These are phyloP conservation scores for Scytalopus superciliaris DNA, from an alignment of 2,113 vertebrate species.

Conservation along the genomic window DNA sequence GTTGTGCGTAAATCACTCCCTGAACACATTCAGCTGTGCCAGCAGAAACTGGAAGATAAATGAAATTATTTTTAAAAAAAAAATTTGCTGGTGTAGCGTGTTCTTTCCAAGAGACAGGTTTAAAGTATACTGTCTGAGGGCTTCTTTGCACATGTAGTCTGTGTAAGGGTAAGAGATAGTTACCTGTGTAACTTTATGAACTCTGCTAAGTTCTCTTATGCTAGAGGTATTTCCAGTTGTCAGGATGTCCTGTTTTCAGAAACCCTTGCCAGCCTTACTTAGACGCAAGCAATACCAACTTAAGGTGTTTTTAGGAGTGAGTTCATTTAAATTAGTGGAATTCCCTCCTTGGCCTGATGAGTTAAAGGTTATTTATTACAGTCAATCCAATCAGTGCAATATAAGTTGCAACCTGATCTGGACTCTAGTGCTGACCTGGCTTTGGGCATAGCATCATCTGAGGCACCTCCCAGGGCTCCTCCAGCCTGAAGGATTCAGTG, in stretches of 20 bases:
- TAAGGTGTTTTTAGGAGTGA: not conserved
- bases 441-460: fast-evolving
- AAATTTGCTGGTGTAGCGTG: not conserved
- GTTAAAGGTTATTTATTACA: not conserved
- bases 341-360: not conserved
- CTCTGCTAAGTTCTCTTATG: not conserved
- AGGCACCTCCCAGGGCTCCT: not conserved
- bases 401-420: not conserved
- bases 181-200: not conserved
- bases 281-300: not conserved
- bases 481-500: not conserved
- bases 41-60: constrained; percentile 27
- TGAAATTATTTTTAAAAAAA: not conserved
- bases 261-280: not conserved
- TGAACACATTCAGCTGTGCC: constrained; percentile 15
- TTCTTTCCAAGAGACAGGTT: not conserved
- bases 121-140: not conserved
- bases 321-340: not conserved
- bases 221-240: not conserved
- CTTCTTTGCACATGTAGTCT: not conserved
- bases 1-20: constrained; percentile 12
- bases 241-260: not conserved
- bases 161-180: not conserved
- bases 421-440: not conserved
- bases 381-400: not conserved